Percentiles rank a stretch among this genome's conserved stretches.
phyloP scores from a whole-genome alignment of 2,113 vertebrate genomes.

The Megaceryle maxima region DNA sequence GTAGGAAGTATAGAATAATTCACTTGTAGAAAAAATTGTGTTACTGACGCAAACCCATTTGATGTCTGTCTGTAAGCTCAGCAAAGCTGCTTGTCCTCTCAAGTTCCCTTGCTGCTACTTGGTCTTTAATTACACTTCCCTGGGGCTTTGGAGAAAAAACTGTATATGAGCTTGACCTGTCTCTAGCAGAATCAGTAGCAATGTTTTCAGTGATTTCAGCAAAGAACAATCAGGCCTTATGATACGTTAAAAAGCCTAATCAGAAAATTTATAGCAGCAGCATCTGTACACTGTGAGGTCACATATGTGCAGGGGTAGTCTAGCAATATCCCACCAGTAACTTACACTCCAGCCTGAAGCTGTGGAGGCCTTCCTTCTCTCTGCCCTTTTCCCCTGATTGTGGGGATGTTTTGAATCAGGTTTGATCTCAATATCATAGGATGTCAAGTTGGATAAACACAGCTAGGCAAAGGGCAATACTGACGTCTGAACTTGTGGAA shows the following conservation, averaged over 20 bases:
- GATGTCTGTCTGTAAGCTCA: background rate
- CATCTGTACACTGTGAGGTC: background rate
- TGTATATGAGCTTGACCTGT: background rate
- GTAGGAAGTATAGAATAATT: background rate
- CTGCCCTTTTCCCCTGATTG: background rate
- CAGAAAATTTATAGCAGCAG: background rate
- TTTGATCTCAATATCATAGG: background rate
- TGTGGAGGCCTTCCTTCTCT: background rate
- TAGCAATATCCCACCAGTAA: background rate
- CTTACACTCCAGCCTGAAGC: background rate
- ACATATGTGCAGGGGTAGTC: accelerated
- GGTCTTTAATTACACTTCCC: background rate
- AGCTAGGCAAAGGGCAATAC: background rate
- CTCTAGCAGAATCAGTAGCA: background rate
- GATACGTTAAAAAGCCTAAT: background rate
- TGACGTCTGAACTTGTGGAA: background rate
- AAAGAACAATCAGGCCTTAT: background rate
- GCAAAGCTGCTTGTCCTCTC: background rate
- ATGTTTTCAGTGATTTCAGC: background rate
- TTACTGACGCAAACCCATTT: background rate
- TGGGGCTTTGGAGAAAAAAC: background rate
- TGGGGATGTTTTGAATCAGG: background rate
- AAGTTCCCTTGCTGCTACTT: background rate
- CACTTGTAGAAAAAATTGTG: background rate
- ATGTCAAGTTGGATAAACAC: background rate